These are phyloP conservation scores for Nothocercus nigrocapillus DNA, from an alignment of 2,113 vertebrate species.

Conservation along the genomic window DNA sequence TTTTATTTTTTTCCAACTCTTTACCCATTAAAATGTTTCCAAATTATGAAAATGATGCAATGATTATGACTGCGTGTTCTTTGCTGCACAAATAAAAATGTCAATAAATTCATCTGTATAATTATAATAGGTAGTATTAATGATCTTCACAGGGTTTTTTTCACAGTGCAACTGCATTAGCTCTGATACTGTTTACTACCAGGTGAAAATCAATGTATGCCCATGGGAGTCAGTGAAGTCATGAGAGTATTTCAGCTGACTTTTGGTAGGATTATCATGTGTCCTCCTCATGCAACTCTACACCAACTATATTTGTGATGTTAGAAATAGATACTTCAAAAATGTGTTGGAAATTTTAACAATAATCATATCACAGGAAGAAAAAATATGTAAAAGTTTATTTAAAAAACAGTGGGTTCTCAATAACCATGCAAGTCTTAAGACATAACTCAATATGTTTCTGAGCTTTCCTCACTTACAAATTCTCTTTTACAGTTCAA, in stretches of 20 bases:
- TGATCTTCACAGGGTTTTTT: background rate
- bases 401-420: background rate
- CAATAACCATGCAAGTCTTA: background rate
- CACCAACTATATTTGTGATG: accelerated
- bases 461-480: background rate
- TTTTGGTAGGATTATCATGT: background rate
- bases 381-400: background rate
- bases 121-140: background rate
- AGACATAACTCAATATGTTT: background rate
- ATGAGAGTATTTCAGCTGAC: background rate
- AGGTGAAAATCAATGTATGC: background rate
- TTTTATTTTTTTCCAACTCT: background rate
- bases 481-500: background rate
- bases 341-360: background rate
- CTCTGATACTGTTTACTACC: background rate
- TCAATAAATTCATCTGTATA: background rate
- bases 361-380: accelerated
- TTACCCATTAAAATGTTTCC: background rate
- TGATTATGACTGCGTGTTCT: background rate
- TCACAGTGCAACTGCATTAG: background rate
- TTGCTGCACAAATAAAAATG: background rate
- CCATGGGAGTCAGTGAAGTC: background rate
- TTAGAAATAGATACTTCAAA: background rate
- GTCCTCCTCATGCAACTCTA: background rate
- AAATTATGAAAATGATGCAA: background rate